These are phyloP conservation scores for Tenrec ecaudatus DNA, from an alignment of 2,113 vertebrate species.

Conservation along the genomic window DNA sequence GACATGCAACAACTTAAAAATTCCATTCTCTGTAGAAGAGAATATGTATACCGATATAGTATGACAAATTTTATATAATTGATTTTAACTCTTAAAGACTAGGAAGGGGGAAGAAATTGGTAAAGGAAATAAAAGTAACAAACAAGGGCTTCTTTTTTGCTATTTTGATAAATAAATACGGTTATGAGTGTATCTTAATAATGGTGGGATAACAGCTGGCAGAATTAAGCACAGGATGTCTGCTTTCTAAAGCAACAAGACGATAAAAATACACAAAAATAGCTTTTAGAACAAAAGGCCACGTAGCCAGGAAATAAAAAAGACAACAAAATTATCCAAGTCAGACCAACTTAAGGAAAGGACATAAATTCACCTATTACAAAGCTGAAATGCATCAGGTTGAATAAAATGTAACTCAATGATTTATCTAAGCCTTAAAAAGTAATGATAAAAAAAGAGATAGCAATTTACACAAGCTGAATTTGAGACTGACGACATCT, in stretches of 20 bases:
- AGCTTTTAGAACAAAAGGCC: not conserved
- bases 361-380: not conserved
- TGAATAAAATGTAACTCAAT: conserved; percentile 7
- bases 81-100: not conserved
- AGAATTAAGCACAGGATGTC: conserved; percentile 25
- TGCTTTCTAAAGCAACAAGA: not conserved
- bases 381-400: not conserved
- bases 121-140: conserved; percentile 1
- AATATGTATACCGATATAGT: not conserved
- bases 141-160: conserved; percentile 4
- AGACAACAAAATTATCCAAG: not conserved
- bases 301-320: conserved; percentile 2
- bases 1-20: conserved; percentile 11
- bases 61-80: not conserved
- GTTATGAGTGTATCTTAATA: conserved; percentile 19
- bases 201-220: not conserved
- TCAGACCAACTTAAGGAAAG: not conserved
- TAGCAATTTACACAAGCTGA: not conserved
- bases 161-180: conserved; percentile 39
- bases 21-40: not conserved
- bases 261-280: conserved; percentile 35
- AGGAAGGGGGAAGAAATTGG: not conserved
- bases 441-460: conserved; percentile 15
- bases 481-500: not conserved
- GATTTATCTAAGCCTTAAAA: conserved; percentile 30